Evolutionary conservation across 1,140 invertebrate genomes (phyloP).

Genomic region (Heliconius hermathena): DNA sequence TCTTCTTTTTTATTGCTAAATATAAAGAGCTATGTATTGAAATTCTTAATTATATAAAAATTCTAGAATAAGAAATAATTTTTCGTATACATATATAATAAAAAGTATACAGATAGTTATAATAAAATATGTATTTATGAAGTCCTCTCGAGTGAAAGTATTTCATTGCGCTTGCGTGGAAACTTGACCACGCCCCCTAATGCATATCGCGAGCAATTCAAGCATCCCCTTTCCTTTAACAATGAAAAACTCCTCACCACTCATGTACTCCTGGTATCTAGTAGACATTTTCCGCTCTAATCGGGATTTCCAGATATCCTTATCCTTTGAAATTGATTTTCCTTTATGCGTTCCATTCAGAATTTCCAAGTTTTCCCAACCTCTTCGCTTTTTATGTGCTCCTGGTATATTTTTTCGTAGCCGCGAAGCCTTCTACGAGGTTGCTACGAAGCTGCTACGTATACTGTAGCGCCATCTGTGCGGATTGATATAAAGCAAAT

Average conservation of each 20-base stretch:
- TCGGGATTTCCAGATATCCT: constrained; percentile 74
- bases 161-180: constrained; percentile 59
- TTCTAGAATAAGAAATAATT: too few species aligned
- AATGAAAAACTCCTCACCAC: constrained; percentile 23
- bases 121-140: too few species aligned
- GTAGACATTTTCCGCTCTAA: constrained; percentile 80
- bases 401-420: constrained; percentile 55
- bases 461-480: constrained; percentile 22
- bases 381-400: constrained; percentile 45
- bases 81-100: too few species aligned
- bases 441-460: constrained; percentile 42
- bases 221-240: constrained; percentile 42
- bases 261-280: constrained; percentile 65
- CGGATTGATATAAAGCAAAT: background rate
- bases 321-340: constrained; percentile 64
- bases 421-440: constrained; percentile 52
- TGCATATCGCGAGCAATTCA: constrained; percentile 40
- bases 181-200: constrained; percentile 48
- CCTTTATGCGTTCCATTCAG: constrained; percentile 49
- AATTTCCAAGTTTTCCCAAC: constrained; percentile 42
- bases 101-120: too few species aligned
- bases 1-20: too few species aligned
- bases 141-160: background rate
- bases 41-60: too few species aligned
- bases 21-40: too few species aligned